Conservation (phyloP, 2,113 vertebrate species). For the Tympanuchus pallidicinctus region DNA sequence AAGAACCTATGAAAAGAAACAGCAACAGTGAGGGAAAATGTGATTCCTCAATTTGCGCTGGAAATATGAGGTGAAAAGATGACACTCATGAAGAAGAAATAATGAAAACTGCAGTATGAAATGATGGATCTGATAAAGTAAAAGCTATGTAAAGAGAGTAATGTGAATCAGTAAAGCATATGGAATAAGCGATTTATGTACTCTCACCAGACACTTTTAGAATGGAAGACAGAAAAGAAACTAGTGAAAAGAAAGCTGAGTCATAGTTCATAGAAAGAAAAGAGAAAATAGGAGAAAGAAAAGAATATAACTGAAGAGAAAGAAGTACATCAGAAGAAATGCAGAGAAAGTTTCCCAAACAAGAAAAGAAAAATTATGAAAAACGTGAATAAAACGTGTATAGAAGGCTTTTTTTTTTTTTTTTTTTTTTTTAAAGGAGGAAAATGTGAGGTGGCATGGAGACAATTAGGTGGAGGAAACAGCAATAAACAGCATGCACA, state of each 20-base stretch:
- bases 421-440: background rate
- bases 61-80: background rate
- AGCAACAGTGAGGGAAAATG: background rate
- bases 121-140: background rate
- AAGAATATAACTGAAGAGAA: background rate
- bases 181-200: background rate
- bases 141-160: background rate
- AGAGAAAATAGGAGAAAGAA: background rate
- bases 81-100: background rate
- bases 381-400: background rate
- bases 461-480: background rate
- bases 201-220: background rate
- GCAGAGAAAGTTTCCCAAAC: background rate
- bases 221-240: background rate
- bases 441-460: background rate
- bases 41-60: background rate
- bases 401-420: background rate
- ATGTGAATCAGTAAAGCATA: background rate
- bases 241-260: background rate
- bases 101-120: background rate
- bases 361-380: background rate
- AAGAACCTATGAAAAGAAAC: background rate
- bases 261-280: background rate
- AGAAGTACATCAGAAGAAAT: background rate
- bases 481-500: background rate